These are phyloP conservation scores for Stegodyphus dumicola DNA, from an alignment of 1,140 invertebrate species.

Conservation along the genomic window DNA sequence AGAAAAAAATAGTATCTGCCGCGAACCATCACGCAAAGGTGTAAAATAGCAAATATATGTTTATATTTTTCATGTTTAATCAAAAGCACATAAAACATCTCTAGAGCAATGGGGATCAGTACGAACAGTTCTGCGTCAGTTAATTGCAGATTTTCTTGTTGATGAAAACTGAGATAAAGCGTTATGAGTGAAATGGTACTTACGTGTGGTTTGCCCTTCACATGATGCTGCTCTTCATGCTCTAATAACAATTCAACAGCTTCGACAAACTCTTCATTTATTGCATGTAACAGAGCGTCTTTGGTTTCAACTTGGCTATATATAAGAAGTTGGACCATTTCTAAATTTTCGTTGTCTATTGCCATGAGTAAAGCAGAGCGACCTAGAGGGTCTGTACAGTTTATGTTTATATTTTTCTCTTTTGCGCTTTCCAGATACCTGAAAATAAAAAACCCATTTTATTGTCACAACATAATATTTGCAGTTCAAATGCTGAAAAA, in stretches of 20 bases:
- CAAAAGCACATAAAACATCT: too few species aligned
- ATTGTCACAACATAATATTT: too few species aligned
- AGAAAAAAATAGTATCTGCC: too few species aligned
- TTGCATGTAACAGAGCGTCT: conserved; percentile 94
- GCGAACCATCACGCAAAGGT: too few species aligned
- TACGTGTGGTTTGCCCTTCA: conserved; percentile 84
- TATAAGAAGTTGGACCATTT: conserved; percentile 97
- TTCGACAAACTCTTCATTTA: conserved; percentile 97
- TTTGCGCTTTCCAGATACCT: conserved; percentile 83
- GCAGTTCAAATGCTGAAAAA: too few species aligned
- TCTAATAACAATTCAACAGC: conserved; percentile 95
- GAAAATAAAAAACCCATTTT: conserved; percentile 29
- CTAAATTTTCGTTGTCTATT: conserved; percentile 99
- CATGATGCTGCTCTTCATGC: conserved; percentile 86
- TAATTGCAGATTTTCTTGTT: too few species aligned
- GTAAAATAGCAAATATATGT: too few species aligned
- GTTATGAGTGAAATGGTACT: conserved; percentile 67
- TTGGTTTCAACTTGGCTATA: conserved; percentile 87
- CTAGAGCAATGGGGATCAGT: too few species aligned
- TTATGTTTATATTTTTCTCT: conserved; percentile 88
- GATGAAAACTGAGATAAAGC: too few species aligned
- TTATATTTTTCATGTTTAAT: too few species aligned
- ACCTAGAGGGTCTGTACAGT: conserved; percentile 96
- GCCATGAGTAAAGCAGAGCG: conserved; percentile 92
- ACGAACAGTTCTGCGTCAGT: too few species aligned